Percentiles rank a stretch among this genome's conserved stretches.
Evolutionary conservation across 2,113 vertebrate species (phyloP).

Genomic region (Geococcyx californianus): DNA sequence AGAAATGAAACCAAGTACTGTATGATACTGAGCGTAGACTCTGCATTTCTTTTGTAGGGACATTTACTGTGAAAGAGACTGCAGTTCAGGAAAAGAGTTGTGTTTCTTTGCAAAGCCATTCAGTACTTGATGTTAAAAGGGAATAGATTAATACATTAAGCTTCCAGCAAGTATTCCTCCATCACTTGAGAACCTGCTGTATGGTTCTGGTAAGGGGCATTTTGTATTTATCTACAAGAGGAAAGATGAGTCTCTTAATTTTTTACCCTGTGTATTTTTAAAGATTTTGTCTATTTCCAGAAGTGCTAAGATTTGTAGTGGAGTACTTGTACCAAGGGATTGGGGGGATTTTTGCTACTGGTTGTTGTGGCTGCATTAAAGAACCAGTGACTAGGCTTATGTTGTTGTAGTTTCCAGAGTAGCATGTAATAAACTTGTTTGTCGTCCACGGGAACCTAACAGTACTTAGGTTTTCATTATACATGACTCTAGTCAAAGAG

Average conservation of each 20-base stretch:
- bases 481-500: not conserved
- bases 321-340: not conserved
- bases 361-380: not conserved
- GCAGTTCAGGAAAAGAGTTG: not conserved
- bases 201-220: not conserved
- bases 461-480: not conserved
- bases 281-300: not conserved
- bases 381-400: not conserved
- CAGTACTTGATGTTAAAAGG: not conserved
- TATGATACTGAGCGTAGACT: not conserved
- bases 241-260: not conserved
- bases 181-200: not conserved
- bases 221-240: not conserved
- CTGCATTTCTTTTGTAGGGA: not conserved
- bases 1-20: not conserved
- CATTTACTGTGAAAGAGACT: not conserved
- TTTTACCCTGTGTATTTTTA: not conserved
- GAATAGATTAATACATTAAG: not conserved
- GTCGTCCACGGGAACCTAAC: fast-evolving
- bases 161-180: not conserved
- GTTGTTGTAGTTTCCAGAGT: not conserved
- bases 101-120: not conserved
- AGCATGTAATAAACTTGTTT: not conserved
- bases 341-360: not conserved
- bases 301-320: not conserved